Conservation (phyloP, 2,888 invertebrate genomes). For the Cosmia trapezina region DNA sequence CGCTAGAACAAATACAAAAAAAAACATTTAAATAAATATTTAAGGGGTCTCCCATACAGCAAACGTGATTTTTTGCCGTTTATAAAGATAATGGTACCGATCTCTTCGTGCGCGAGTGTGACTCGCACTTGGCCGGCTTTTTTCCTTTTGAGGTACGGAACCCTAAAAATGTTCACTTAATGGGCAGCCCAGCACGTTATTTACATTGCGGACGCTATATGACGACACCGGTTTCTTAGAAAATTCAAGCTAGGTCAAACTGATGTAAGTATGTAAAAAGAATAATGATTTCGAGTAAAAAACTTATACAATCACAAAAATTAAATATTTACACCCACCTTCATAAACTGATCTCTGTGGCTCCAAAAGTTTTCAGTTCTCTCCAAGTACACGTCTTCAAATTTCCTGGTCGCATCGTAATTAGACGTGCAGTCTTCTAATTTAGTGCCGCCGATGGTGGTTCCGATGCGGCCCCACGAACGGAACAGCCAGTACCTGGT, state of each 20-base stretch:
- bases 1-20: no score
- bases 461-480: constrained; percentile 99
- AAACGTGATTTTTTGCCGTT: no score
- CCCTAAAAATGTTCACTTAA: no score
- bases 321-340: constrained; percentile 73
- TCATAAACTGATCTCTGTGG: constrained; percentile 91
- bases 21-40: no score
- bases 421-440: constrained; percentile 87
- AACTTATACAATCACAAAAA: not conserved
- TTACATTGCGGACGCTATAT: not conserved
- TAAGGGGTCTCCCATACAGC: no score
- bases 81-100: no score
- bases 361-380: constrained; percentile 96
- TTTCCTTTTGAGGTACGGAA: no score
- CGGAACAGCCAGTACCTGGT: constrained; percentile 95
- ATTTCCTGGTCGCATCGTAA: constrained; percentile 91
- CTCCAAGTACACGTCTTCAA: constrained; percentile 92
- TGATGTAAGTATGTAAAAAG: not conserved
- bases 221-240: not conserved
- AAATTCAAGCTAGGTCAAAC: not conserved
- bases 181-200: no score
- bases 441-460: constrained; percentile 95
- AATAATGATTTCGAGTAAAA: not conserved
- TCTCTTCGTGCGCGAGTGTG: no score
- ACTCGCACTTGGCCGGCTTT: no score